These are phyloP conservation scores for Salvator merianae DNA, from an alignment of 2,113 vertebrate genomes.

Conservation along the genomic window DNA sequence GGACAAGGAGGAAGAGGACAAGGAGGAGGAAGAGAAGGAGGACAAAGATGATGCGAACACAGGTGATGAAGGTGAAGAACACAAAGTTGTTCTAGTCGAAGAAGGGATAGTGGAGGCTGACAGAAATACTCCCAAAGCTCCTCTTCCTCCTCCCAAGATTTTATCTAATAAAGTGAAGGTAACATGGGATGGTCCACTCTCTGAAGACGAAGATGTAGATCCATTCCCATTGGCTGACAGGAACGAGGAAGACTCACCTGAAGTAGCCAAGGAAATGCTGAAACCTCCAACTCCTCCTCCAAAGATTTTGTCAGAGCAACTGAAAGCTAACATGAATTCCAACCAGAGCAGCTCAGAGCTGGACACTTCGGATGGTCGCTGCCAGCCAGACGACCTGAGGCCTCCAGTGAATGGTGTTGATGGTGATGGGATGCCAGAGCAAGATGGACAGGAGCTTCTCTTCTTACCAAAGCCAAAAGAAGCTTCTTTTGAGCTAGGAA, in stretches of 20 bases:
- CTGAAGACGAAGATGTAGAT: constrained; percentile 36
- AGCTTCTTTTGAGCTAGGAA: constrained; percentile 40
- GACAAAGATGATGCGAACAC: neutral
- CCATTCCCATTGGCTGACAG: constrained; percentile 21
- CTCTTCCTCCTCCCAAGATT: constrained; percentile 53
- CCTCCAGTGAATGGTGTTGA: constrained; percentile 57
- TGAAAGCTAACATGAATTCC: constrained; percentile 46
- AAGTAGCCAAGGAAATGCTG: constrained; percentile 49
- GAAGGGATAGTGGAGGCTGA: constrained; percentile 52
- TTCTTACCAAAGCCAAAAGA: neutral
- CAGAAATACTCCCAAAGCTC: constrained; percentile 61
- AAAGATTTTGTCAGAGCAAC: constrained; percentile 70
- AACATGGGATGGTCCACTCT: constrained; percentile 70
- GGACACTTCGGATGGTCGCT: neutral
- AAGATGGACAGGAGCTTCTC: constrained; percentile 48
- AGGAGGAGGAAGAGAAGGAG: too few relatives aligned
- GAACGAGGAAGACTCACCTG: constrained; percentile 46
- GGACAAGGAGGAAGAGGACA: neutral
- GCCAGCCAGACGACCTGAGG: constrained; percentile 17
- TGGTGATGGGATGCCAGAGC: constrained; percentile 30
- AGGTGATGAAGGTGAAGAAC: constrained; percentile 19
- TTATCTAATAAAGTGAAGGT: constrained; percentile 74
- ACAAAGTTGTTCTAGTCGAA: constrained; percentile 14
- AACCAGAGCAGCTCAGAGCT: constrained; percentile 28
- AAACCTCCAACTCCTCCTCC: constrained; percentile 64